phyloP scores from a whole-genome alignment of 2,113 vertebrate species.

The Hipposideros armiger region DNA sequence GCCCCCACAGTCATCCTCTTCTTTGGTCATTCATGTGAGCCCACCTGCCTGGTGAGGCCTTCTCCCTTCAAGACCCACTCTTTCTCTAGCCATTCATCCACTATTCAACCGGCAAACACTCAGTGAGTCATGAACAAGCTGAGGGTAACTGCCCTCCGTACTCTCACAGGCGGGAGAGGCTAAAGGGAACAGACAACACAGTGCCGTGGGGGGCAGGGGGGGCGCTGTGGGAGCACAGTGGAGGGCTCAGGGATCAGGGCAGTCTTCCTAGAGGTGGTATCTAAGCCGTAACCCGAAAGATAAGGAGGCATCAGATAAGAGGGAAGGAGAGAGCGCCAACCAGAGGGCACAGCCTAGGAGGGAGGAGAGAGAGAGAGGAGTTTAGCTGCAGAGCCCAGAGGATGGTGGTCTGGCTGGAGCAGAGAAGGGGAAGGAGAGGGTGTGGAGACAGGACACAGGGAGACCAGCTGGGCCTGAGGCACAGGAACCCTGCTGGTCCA shows the following conservation, averaged over 20 bases:
- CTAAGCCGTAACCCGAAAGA: not conserved
- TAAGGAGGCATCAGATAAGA: not conserved
- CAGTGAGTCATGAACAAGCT: not conserved
- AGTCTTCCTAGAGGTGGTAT: not conserved
- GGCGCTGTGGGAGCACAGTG: fast-evolving
- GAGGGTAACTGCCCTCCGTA: not conserved
- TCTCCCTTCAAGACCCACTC: not conserved
- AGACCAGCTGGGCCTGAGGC: not conserved
- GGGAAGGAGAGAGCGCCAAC: not conserved
- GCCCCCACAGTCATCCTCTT: not conserved
- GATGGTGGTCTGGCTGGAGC: not conserved
- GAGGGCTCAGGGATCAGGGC: not conserved
- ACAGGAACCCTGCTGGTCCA: not conserved
- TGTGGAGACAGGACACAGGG: no score
- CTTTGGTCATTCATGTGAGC: not conserved
- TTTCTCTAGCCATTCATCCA: not conserved
- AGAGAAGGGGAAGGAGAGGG: fast-evolving
- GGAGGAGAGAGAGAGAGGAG: not conserved
- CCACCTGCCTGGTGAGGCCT: not conserved
- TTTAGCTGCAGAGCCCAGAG: fast-evolving
- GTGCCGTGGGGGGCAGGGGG: fast-evolving
- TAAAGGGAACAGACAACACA: not conserved
- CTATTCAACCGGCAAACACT: not conserved
- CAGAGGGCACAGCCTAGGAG: not conserved
- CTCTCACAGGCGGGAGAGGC: not conserved